These are phyloP conservation scores for Hylomyscus alleni DNA, from an alignment of 2,797 vertebrate genomes.

Conservation along the genomic window DNA sequence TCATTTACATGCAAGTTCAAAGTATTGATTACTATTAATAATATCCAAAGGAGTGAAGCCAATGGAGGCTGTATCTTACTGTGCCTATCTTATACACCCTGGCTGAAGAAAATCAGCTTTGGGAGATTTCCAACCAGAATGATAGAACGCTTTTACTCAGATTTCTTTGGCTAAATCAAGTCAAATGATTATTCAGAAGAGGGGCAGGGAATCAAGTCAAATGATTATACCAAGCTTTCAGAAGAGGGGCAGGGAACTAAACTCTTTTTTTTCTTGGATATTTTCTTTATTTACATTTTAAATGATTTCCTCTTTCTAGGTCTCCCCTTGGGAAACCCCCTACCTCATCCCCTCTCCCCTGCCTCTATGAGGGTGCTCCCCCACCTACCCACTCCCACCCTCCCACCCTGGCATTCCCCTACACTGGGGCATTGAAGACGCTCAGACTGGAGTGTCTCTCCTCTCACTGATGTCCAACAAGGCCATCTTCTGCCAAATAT, in stretches of 20 bases:
- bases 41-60: neutral
- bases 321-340: too few relatives aligned
- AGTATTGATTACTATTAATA: neutral
- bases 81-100: neutral
- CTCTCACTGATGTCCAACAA: too few relatives aligned
- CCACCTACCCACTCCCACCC: too few relatives aligned
- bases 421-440: too few relatives aligned
- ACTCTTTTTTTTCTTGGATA: neutral
- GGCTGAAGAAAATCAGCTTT: neutral
- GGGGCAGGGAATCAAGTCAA: neutral
- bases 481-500: too few relatives aligned
- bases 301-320: too few relatives aligned
- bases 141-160: neutral
- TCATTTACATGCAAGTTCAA: neutral
- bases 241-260: neutral
- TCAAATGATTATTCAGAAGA: neutral
- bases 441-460: too few relatives aligned
- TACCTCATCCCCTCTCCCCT: too few relatives aligned
- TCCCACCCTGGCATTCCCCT: too few relatives aligned
- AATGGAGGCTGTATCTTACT: neutral
- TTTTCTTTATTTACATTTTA: too few relatives aligned
- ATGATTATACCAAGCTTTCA: neutral
- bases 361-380: too few relatives aligned
- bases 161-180: constrained; percentile 53
- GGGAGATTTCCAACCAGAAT: neutral